phyloP scores from a whole-genome alignment of 92 coral and sea anemone genomes.

The Epizoanthus fatuus region DNA sequence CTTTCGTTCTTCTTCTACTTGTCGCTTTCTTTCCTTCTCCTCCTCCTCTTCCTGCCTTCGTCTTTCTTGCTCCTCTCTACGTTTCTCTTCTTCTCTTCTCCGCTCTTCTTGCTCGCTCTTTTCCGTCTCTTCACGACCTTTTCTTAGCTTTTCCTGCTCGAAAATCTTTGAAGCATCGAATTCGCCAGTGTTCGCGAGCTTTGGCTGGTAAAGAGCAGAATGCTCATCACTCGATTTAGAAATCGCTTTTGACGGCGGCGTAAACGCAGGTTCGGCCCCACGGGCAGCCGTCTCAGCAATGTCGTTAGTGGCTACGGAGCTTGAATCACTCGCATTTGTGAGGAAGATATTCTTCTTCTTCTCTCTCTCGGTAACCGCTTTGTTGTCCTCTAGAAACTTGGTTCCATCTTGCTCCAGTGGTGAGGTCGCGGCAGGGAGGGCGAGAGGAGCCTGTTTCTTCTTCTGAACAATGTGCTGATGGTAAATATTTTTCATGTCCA shows the following conservation, averaged over 20 bases:
- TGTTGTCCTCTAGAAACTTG: constrained; percentile 26
- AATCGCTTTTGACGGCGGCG: constrained; percentile 15
- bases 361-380: constrained; percentile 34
- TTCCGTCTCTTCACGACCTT: constrained; percentile 47
- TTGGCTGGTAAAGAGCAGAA: not conserved
- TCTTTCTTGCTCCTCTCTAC: constrained; percentile 48
- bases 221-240: constrained; percentile 19
- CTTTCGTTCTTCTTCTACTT: constrained; percentile 52
- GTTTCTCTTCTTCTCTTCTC: constrained; percentile 51
- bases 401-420: constrained; percentile 17
- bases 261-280: constrained; percentile 24
- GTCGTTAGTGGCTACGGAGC: constrained; percentile 67
- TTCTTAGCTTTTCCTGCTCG: constrained; percentile 29
- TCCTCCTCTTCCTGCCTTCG: constrained; percentile 59
- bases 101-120: constrained; percentile 60
- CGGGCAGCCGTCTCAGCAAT: constrained; percentile 2
- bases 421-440: constrained; percentile 72
- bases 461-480: constrained; percentile 83
- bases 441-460: constrained; percentile 78
- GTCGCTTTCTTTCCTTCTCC: constrained; percentile 54
- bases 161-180: constrained; percentile 3
- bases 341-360: constrained; percentile 73
- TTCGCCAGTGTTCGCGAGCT: not conserved
- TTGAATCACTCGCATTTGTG: constrained; percentile 81
- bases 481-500: constrained; percentile 90